These are phyloP conservation scores for Baryphthengus martii DNA, from an alignment of 2,113 vertebrate species.

Conservation along the genomic window DNA sequence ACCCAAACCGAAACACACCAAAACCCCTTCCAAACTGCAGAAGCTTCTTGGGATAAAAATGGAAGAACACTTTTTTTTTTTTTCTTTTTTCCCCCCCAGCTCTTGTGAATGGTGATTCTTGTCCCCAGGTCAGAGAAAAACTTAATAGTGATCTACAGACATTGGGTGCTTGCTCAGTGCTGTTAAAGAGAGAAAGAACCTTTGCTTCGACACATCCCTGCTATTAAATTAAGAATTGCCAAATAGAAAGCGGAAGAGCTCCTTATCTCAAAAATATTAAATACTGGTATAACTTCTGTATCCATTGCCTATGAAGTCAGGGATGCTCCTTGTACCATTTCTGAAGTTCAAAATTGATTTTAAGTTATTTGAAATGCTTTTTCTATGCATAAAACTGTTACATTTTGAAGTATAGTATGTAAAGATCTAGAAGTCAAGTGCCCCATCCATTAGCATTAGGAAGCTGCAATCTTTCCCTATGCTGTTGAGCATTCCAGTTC, in stretches of 20 bases:
- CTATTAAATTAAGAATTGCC: not conserved
- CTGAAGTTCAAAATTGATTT: not conserved
- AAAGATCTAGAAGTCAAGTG: not conserved
- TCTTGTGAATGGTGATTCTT: not conserved
- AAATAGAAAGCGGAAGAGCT: not conserved
- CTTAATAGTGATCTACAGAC: not conserved
- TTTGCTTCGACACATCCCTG: not conserved
- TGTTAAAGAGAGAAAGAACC: not conserved
- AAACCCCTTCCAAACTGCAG: not conserved
- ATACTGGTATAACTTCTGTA: not conserved
- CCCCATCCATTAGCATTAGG: not conserved
- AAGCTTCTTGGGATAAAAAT: not conserved
- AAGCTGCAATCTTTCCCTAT: not conserved
- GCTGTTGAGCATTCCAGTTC: not conserved
- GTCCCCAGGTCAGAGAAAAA: not conserved
- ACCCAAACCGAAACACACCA: not conserved
- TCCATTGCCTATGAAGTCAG: not conserved
- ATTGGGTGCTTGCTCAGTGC: not conserved
- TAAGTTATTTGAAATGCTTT: not conserved
- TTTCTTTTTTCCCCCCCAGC: too few species aligned
- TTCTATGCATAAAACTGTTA: not conserved
- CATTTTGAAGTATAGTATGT: not conserved
- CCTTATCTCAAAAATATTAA: not conserved
- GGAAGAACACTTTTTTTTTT: not conserved
- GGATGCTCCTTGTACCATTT: not conserved